Percentiles rank a stretch among this genome's conserved stretches.
Conservation (phyloP, 2,888 invertebrate species). For the Chouioia cunea region DNA sequence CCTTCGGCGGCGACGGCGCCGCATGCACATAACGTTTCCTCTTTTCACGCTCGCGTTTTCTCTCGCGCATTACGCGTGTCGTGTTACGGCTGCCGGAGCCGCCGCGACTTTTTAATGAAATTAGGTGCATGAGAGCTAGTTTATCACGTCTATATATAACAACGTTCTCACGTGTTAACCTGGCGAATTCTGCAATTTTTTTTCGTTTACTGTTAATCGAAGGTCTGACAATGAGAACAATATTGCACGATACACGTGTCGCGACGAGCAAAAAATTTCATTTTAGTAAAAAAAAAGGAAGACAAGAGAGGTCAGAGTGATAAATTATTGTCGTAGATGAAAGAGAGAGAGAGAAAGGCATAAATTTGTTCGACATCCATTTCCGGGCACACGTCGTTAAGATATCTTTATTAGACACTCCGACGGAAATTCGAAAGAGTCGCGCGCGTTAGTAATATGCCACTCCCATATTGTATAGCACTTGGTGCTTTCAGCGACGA, state of each 20-base stretch:
- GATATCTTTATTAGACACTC: conserved; percentile 43
- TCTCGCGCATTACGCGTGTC: conserved; percentile 50
- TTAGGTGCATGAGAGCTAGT: conserved; percentile 49
- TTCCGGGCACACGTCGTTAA: conserved; percentile 45
- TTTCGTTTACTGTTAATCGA: too few species aligned
- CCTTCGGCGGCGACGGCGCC: conserved; percentile 7
- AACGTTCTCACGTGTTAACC: conserved; percentile 56
- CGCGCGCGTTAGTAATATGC: not conserved
- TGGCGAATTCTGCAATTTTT: not conserved
- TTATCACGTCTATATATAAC: too few species aligned
- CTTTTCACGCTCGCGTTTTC: conserved; percentile 1
- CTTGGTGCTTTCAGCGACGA: conserved; percentile 42
- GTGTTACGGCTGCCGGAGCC: too few species aligned
- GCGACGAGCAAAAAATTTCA: not conserved
- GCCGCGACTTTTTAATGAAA: conserved; percentile 54
- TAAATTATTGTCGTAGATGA: too few species aligned
- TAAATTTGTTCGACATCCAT: conserved; percentile 39
- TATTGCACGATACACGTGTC: not conserved
- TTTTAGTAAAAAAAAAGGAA: conserved; percentile 1
- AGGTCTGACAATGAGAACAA: too few species aligned
- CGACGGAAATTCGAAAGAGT: conserved; percentile 6
- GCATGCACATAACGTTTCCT: conserved; percentile 40
- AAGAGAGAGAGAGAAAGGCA: conserved; percentile 1
- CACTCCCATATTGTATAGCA: conserved; percentile 48
- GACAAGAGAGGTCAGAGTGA: not conserved